Evolutionary conservation across 1,140 invertebrate genomes (phyloP).

Genomic region (Megathymus violae): DNA sequence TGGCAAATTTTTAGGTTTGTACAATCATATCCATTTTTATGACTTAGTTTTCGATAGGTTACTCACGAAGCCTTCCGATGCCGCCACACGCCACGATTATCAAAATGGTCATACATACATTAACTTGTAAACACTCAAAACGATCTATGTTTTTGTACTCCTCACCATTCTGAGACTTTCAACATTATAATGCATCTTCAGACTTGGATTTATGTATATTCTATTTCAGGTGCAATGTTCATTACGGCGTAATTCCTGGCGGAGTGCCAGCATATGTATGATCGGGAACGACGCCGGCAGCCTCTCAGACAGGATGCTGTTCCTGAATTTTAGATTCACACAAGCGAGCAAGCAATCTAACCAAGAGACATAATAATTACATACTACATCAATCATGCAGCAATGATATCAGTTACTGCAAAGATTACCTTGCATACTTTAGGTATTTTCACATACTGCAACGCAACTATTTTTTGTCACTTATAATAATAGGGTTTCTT

Average conservation of each 20-base stretch:
- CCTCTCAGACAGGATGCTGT: neutral
- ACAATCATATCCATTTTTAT: no score
- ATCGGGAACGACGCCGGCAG: neutral
- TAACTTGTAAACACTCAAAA: no score
- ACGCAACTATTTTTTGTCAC: neutral
- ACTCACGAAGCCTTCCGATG: no score
- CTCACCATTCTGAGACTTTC: no score
- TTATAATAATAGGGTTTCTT: neutral
- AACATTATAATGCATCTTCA: neutral
- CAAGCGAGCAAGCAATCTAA: slow-evolving; percentile 30
- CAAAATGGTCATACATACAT: no score
- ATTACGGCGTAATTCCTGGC: neutral
- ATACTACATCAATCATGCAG: slow-evolving; percentile 12
- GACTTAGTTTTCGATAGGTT: no score
- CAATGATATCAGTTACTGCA: slow-evolving; percentile 11
- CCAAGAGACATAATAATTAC: slow-evolving; percentile 1
- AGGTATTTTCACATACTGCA: neutral
- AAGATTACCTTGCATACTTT: slow-evolving; percentile 16
- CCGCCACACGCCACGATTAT: no score
- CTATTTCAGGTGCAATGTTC: neutral
- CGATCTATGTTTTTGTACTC: no score
- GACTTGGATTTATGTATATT: neutral
- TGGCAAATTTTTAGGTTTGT: no score
- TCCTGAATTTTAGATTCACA: slow-evolving; percentile 22
- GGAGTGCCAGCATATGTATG: neutral